These are phyloP conservation scores for Muscidifurax raptorellus DNA, from an alignment of 1,140 invertebrate species.

Conservation along the genomic window DNA sequence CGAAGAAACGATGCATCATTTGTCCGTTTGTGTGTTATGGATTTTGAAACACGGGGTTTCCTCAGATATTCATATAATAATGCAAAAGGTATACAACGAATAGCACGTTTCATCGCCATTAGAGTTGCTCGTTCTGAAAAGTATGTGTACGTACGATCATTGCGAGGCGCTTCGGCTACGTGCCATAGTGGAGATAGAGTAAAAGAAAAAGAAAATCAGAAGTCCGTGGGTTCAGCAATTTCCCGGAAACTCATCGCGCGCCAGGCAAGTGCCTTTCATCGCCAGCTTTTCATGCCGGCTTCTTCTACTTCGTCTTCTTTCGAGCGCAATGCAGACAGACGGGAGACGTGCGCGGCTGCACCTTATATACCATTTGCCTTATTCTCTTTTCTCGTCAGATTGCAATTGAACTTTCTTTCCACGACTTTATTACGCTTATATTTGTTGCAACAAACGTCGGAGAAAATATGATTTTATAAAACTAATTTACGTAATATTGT, in stretches of 20 bases:
- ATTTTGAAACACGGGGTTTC: too few species aligned
- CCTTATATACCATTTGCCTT: not conserved
- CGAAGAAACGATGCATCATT: too few species aligned
- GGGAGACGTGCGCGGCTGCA: not conserved
- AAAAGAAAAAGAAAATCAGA: slow-evolving; percentile 9
- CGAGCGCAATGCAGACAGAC: not conserved
- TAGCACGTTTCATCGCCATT: not conserved
- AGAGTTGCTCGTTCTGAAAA: not conserved
- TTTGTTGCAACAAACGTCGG: too few species aligned
- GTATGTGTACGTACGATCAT: not conserved
- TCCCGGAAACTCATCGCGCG: slow-evolving; percentile 9
- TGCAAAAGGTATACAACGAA: not conserved
- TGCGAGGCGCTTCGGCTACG: not conserved
- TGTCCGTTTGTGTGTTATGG: too few species aligned
- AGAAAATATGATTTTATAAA: too few species aligned
- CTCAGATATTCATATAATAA: not conserved
- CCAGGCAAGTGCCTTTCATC: slow-evolving; percentile 14
- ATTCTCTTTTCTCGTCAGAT: not conserved
- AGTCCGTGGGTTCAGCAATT: slow-evolving; percentile 6
- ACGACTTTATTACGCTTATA: too few species aligned
- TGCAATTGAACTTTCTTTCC: not conserved
- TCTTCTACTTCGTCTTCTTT: not conserved
- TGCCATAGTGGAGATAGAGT: not conserved
- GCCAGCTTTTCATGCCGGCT: not conserved
- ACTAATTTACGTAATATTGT: not conserved